A percentile compares a stretch with the other conserved stretches of the same genome.
Conservation (phyloP, 2,797 vertebrate genomes). For the Scomberomorus guttatus region DNA sequence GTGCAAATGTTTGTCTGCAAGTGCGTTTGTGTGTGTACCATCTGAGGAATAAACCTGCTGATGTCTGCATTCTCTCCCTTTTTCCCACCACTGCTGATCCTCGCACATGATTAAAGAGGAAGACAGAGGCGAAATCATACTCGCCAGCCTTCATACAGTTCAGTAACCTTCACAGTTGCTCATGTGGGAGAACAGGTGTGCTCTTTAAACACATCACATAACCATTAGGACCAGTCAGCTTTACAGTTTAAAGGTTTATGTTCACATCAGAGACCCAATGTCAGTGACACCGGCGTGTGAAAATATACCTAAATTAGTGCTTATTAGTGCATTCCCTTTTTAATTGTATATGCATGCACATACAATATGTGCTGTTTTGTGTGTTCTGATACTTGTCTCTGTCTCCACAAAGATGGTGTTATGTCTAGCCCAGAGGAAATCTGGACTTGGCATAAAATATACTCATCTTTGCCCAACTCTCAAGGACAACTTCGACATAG, state of each 20-base stretch:
- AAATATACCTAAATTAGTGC: neutral
- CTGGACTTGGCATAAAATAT: neutral
- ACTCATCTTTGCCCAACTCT: neutral
- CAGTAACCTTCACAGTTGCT: conserved; percentile 4
- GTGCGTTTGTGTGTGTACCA: neutral
- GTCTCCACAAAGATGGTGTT: neutral
- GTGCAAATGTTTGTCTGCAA: neutral
- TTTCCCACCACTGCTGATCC: conserved; percentile 29
- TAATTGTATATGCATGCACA: neutral
- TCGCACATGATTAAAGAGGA: conserved; percentile 46
- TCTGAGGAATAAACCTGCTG: conserved; percentile 49
- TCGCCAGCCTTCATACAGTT: conserved; percentile 2
- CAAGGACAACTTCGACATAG: neutral
- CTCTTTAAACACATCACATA: conserved; percentile 11
- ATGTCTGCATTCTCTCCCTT: conserved; percentile 36
- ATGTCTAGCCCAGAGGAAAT: neutral
- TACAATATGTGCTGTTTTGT: neutral
- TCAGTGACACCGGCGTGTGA: neutral
- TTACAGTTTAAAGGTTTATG: neutral
- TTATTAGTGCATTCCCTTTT: neutral
- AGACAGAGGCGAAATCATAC: conserved; percentile 14
- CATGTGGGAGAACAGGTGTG: neutral
- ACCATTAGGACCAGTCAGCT: conserved; percentile 9
- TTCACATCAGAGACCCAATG: neutral
- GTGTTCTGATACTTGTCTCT: neutral